Evolutionary conservation across 2,888 invertebrate species (phyloP), one percentile per base, ranked within the genome.

Genomic region (Ashinkailepas kermadecensis): DNA sequence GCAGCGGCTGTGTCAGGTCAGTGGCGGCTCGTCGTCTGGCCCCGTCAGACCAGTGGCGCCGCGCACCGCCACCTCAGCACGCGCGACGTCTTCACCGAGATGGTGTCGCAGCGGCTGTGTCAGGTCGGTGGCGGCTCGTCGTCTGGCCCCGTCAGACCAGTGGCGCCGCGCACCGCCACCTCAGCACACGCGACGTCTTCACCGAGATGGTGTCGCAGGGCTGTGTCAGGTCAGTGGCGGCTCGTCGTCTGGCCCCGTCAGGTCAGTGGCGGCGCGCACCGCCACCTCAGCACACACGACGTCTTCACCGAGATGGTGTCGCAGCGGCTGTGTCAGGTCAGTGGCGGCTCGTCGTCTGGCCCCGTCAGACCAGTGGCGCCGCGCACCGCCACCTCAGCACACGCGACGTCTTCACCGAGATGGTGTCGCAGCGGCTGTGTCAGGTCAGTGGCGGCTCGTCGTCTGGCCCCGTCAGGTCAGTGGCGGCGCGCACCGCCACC

Each of bases 271-370:
- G 79, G 4, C 23, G 59, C 25, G 58, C 79, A 79, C 58, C 58
- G 79, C 4, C 79, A n/a, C 58, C 58, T 58, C 18, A 93, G 93
- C 0, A 95, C 95, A 0, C 91, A 90, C 84, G 95, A 97, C 88
- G 97, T 97, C 0, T 97, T 96, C 86, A 92, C 92, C 85, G 99
- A 99, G 88, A 90, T 99, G 84, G 94, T 99, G n/a, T 97, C 96
- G 0, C 99, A 99, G 87, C 91, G 99, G 85, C 89, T 99, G 84
- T 95, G 97, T 12, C 97, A 95, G 90, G 94, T 92, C 58, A 79
- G 79, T 39, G 10, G 15, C 93, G 93, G 0, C 39, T 39, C 39
- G 4, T 39, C 39, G 39, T 39, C 39, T 39, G 39, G 4, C 39
- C 39, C 39, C 39, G 39, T 39, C 39, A 39, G 39, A 39, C 39